phyloP scores from a whole-genome alignment of 1,140 invertebrate species.

The Gonatopus flavifemur region DNA sequence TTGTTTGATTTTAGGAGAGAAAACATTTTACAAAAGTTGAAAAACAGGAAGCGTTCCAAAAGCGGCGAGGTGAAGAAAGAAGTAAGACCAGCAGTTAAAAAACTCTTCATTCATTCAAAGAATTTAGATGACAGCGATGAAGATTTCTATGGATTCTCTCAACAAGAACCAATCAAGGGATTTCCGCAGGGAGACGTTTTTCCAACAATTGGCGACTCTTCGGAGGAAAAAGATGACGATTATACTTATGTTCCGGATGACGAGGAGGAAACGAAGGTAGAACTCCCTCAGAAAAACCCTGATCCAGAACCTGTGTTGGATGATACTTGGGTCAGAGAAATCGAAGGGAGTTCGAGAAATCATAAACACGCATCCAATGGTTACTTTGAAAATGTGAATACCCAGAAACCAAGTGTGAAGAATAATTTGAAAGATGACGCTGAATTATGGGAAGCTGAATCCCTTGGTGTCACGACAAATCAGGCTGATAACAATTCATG shows the following conservation, averaged over 20 bases:
- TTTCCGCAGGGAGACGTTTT: constrained; percentile 33
- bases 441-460: constrained; percentile 28
- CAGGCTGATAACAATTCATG: no score
- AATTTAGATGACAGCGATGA: constrained; percentile 25
- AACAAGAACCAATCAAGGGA: constrained; percentile 15
- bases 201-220: constrained; percentile 5
- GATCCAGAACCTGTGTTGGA: neutral
- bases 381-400: constrained; percentile 16
- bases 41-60: constrained; percentile 3
- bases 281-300: neutral
- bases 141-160: constrained; percentile 33
- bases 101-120: constrained; percentile 3
- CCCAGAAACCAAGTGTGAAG: neutral
- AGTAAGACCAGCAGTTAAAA: neutral
- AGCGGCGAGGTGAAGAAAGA: constrained; percentile 15
- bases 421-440: constrained; percentile 1
- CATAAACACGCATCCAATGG: constrained; percentile 12
- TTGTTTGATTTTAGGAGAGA: neutral
- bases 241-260: constrained; percentile 24
- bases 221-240: constrained; percentile 12
- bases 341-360: constrained; percentile 8
- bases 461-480: no score
- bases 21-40: no score
- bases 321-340: constrained; percentile 13
- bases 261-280: neutral